Base-by-base conservation (phyloP, 2,113 vertebrate species). In the Triplophysa rosa region DNA sequence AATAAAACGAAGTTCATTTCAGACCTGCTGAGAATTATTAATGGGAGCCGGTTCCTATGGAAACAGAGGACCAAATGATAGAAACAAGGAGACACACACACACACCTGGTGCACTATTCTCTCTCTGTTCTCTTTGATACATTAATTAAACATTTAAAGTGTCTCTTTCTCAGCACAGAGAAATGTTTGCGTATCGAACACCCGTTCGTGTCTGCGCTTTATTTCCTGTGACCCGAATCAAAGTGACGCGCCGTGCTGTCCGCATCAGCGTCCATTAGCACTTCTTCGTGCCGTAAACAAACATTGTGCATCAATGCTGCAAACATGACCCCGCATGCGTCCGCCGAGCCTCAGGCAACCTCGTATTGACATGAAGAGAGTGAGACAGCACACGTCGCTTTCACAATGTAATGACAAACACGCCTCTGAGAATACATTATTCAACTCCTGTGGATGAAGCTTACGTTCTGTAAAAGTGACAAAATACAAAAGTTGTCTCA, bases 141-240 rank as follows among this genome's bases (percentile, higher is more conserved):
- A 0, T 40, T 83, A 62, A 66, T 83, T 49, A 83, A 83, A 80
- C 76, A 83, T 83, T 83, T 77, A 80, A 80, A 59, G 19, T 52
- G 42, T 68, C 29, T 42, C n/a, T 8, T 67, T 83, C 56, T 65
- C 29, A 54, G 47, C 29, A 24, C 42, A 33, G 17, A 37, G 33
- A 37, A 37, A 37, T 67, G 42, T 45, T 42, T 10, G 77, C 69
- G 10, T 52, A 17, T 65, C 10, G 52, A 33, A 33, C 19, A 37
- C 9, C 12, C 12, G 26, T 29, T 23, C 49, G 64, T 49, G 21
- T 19, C 24, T 26, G 4, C 29, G 42, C n/a, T 8, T 19, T 29
- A 8, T 21, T 5, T 21, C 13, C 14, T 40, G 13, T n/a, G 26
- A 59, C 19, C 52, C 0, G n/a, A 58, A 17, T 74, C 71, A 62